phyloP scores from a whole-genome alignment of 2,888 invertebrate species.

The Ecliptopera silaceata region DNA sequence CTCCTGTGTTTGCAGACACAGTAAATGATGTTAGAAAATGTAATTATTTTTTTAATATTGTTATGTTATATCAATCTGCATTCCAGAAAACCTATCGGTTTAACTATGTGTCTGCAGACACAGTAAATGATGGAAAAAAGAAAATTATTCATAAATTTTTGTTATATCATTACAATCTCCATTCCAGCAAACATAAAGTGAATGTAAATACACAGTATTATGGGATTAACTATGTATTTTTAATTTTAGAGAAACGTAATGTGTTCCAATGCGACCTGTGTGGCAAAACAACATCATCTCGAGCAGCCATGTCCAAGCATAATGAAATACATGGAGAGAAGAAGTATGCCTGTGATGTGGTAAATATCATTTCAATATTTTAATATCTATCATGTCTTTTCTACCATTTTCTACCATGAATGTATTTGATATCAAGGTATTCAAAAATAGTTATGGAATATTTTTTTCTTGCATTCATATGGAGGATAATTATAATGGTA shows the following conservation, averaged over 20 bases:
- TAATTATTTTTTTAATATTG: background rate
- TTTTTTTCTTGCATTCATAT: conserved; percentile 37
- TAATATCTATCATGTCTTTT: too few species aligned
- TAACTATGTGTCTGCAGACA: too few species aligned
- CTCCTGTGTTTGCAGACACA: background rate
- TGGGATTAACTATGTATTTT: background rate
- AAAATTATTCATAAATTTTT: too few species aligned
- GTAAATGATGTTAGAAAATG: too few species aligned
- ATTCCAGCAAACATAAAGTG: too few species aligned
- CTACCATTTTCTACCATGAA: too few species aligned
- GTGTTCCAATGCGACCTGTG: conserved; percentile 89
- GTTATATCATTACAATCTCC: too few species aligned
- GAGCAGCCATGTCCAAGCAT: conserved; percentile 90
- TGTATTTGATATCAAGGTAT: too few species aligned
- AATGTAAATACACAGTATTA: too few species aligned
- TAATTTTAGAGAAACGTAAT: conserved; percentile 58
- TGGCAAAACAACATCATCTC: conserved; percentile 87
- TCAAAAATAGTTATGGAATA: conserved; percentile 7
- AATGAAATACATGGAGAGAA: conserved; percentile 85
- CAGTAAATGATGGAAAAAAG: too few species aligned
- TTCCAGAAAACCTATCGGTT: too few species aligned
- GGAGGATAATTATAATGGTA: conserved; percentile 38
- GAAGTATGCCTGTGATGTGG: conserved; percentile 86
- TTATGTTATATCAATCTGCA: too few species aligned
- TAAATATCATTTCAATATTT: conserved; percentile 47